Evolutionary conservation across 2,888 invertebrate genomes (phyloP).

Genomic region (Diadegma fenestrale): DNA sequence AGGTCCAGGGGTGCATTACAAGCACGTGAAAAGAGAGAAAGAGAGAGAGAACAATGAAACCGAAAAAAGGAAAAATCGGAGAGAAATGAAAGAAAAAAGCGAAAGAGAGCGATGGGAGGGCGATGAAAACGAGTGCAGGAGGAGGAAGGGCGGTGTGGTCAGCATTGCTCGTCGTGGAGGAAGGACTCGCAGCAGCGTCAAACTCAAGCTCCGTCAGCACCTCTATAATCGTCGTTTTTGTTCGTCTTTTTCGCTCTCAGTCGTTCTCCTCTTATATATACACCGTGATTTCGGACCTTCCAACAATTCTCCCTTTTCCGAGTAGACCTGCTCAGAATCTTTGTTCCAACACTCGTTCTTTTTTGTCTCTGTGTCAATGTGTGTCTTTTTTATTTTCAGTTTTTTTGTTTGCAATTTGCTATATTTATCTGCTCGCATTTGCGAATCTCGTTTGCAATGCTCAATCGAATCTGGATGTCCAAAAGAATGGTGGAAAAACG

Average conservation of each 20-base stretch:
- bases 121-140: conserved; percentile 30
- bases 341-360: conserved; percentile 30
- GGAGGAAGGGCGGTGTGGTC: conserved; percentile 62
- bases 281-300: conserved; percentile 51
- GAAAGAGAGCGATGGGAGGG: background rate
- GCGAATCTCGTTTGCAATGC: conserved; percentile 38
- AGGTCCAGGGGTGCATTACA: conserved; percentile 18
- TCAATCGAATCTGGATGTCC: conserved; percentile 65
- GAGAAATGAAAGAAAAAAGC: conserved; percentile 1
- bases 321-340: conserved; percentile 39
- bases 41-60: background rate
- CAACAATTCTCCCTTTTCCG: conserved; percentile 42
- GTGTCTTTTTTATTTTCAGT: conserved; percentile 4
- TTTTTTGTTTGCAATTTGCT: conserved; percentile 58
- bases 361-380: background rate
- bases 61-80: background rate
- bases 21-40: conserved; percentile 1
- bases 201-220: conserved; percentile 75
- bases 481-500: conserved; percentile 50
- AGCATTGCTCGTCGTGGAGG: conserved; percentile 59
- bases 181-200: conserved; percentile 50
- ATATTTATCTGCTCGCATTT: conserved; percentile 63
- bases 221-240: conserved; percentile 83
- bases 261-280: conserved; percentile 69
- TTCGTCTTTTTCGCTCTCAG: conserved; percentile 73